Evolutionary conservation across 2,888 invertebrate species (phyloP).

Genomic region (Tethea ocularis): DNA sequence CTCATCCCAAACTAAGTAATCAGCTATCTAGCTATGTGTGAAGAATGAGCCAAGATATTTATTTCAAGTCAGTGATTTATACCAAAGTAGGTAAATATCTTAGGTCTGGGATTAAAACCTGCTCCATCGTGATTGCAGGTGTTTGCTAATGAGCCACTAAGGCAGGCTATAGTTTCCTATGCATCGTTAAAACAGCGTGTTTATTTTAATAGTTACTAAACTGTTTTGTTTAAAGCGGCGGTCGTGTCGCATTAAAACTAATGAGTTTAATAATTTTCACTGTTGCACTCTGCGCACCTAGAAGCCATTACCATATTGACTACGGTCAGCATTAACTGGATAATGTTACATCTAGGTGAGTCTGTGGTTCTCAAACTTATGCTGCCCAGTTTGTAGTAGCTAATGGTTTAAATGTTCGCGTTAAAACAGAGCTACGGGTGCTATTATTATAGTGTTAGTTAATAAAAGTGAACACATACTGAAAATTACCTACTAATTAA

Average conservation of each 20-base stretch:
- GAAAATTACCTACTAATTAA: too few relatives aligned
- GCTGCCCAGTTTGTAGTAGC: background rate
- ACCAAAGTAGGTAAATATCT: too few relatives aligned
- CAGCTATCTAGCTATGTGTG: too few relatives aligned
- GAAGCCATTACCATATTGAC: slow-evolving; percentile 35
- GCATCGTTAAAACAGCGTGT: slow-evolving; percentile 30
- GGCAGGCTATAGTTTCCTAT: slow-evolving; percentile 6
- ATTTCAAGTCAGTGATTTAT: too few relatives aligned
- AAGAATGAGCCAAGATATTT: too few relatives aligned
- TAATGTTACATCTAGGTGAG: background rate
- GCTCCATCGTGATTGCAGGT: background rate
- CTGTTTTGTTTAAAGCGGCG: slow-evolving; percentile 22
- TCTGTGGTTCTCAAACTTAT: background rate
- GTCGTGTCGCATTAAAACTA: slow-evolving; percentile 54
- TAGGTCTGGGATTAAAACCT: background rate
- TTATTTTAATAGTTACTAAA: slow-evolving; percentile 39
- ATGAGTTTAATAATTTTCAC: slow-evolving; percentile 50
- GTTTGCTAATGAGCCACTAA: too few relatives aligned
- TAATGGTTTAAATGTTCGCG: too few relatives aligned
- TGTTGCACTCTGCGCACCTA: slow-evolving; percentile 15
- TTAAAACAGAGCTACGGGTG: too few relatives aligned
- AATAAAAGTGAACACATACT: too few relatives aligned
- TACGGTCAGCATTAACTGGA: slow-evolving; percentile 5
- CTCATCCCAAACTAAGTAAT: too few relatives aligned
- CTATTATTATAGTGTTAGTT: too few relatives aligned